Conservation (phyloP, 2,113 vertebrate genomes). For the Calidris pygmaea region DNA sequence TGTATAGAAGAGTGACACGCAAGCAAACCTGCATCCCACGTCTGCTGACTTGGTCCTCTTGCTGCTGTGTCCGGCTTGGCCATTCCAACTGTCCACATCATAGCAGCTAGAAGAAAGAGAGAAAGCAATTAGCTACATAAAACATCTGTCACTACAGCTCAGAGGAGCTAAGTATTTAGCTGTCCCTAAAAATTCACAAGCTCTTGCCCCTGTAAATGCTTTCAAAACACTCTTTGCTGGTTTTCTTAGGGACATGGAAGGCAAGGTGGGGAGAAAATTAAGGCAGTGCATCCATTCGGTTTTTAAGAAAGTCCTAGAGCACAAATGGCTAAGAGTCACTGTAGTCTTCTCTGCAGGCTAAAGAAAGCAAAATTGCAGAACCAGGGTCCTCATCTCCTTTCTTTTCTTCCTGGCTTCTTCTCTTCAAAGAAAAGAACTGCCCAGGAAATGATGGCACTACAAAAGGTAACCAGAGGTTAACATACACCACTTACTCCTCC, state of each 20-base stretch:
- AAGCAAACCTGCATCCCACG: constrained; percentile 65
- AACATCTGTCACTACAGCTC: background rate
- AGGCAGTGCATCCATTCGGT: background rate
- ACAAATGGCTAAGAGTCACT: background rate
- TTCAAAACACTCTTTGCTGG: background rate
- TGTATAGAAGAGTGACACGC: background rate
- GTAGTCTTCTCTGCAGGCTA: background rate
- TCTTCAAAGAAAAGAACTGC: background rate
- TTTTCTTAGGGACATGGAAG: background rate
- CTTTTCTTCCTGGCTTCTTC: background rate
- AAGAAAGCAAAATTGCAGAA: background rate
- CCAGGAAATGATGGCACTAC: background rate
- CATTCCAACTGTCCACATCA: constrained; percentile 97
- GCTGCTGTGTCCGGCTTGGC: constrained; percentile 77
- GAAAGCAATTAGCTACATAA: background rate
- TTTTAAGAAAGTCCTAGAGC: background rate
- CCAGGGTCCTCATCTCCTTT: background rate
- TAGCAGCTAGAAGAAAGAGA: constrained; percentile 81
- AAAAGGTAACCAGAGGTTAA: background rate
- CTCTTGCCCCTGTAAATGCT: background rate
- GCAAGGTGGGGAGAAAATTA: background rate
- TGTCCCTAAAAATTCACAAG: background rate
- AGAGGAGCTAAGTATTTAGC: background rate
- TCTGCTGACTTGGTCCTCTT: constrained; percentile 57
- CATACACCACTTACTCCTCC: background rate